These are phyloP conservation scores for Scomber scombrus DNA, from an alignment of 2,113 vertebrate genomes.

Conservation along the genomic window DNA sequence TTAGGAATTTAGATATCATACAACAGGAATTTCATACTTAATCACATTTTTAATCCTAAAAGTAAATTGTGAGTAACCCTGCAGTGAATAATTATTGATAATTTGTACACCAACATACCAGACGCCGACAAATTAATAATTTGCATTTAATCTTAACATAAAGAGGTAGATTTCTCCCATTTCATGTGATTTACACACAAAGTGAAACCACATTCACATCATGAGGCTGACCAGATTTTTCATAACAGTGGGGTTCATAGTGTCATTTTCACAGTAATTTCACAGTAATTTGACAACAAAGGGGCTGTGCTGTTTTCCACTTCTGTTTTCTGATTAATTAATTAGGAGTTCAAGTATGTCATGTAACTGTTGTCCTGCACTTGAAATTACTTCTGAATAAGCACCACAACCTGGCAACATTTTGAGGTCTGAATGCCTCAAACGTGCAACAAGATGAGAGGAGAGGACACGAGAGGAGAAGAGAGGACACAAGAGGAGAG, in stretches of 20 bases:
- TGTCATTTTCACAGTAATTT: conserved; percentile 34
- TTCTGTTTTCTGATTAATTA: neutral
- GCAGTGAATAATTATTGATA: neutral
- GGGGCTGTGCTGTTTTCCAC: neutral
- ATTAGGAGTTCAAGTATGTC: conserved; percentile 7
- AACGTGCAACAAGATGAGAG: too few relatives aligned
- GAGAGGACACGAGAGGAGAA: conserved; percentile 8
- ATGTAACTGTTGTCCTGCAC: neutral
- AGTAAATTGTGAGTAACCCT: neutral
- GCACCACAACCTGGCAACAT: neutral
- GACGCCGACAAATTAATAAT: conserved; percentile 30
- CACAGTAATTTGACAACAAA: conserved; percentile 25
- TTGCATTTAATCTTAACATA: conserved; percentile 46
- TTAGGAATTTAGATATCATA: too few relatives aligned
- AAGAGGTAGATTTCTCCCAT: conserved; percentile 29
- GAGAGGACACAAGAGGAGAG: neutral
- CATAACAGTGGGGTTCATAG: conserved; percentile 24
- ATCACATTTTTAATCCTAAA: neutral
- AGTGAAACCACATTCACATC: conserved; percentile 52
- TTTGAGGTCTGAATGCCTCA: too few relatives aligned
- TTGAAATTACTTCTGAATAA: neutral
- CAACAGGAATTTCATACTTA: neutral
- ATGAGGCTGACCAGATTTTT: conserved; percentile 37
- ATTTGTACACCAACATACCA: conserved; percentile 12
- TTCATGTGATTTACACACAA: conserved; percentile 62